Base-by-base conservation (phyloP, 2,113 vertebrate genomes). In the Ciconia boyciana region DNA sequence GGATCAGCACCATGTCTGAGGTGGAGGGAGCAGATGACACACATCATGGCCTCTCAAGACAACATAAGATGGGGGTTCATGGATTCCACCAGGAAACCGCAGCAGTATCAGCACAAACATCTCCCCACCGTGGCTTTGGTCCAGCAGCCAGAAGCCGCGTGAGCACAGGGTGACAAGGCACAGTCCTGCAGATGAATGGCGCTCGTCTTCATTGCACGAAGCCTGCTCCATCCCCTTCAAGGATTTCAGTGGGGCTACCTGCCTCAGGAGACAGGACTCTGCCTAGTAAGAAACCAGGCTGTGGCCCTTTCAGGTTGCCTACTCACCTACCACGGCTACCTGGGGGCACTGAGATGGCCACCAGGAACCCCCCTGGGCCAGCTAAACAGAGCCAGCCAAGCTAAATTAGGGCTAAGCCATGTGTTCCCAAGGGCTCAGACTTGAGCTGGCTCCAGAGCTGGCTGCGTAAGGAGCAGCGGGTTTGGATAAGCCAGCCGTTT, bases 401-500 rank as follows among this genome's bases (percentile, higher is more conserved):
- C 26, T 75, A 19, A 87, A 64, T n/a, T 20, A 60, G 83, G 28
- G 72, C 87, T 94, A 28, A 97, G 52, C 60, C 0, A 4, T 1
- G 0, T 36, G 64, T 72, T 97, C 83, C 72, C 79, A 64, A 64
- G 81, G 89, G 78, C 94, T 97, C 92, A 95, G 91, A 89, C 69
- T 52, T 64, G 89, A 90, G 83, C 87, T 96, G 87, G 80, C 93
- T 94, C 80, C 89, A 84, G 93, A 90, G 90, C 89, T 91, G 96
- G 95, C 95, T 89, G 65, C 9, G 2, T 34, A 44, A 94, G 96
- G 94, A 97, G 66, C 91, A 8, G 7, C 1, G 61, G 91, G 96
- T 98, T 98, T 98, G 98, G 97, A 97, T 97, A 98, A 98, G 93
- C 91, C 94, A 92, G 95, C 91, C 83, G 70, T 98, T 98, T 96